A percentile compares a stretch with the other conserved stretches of the same genome.
Evolutionary conservation across 92 coral and sea anemone species (phyloP).

Genomic region (Hydrozoanthus gracilis): DNA sequence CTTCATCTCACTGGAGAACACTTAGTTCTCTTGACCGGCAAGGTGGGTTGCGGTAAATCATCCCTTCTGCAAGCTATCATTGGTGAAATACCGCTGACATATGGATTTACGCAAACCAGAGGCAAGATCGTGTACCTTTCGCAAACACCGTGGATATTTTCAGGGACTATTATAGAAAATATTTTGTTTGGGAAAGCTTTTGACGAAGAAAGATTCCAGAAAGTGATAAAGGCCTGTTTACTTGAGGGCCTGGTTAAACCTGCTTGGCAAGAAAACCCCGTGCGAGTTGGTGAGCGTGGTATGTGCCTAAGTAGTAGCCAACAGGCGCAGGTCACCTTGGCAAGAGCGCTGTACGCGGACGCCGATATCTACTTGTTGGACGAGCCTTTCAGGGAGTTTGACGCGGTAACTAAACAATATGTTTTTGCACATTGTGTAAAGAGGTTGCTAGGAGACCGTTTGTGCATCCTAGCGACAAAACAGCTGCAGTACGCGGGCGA

Average conservation of each 20-base stretch:
- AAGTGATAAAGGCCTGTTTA: constrained; percentile 17
- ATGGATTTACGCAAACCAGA: not conserved
- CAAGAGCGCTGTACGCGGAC: constrained; percentile 29
- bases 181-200: constrained; percentile 33
- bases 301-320: constrained; percentile 26
- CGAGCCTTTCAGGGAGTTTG: constrained; percentile 32
- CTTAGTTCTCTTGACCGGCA: constrained; percentile 19
- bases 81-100: constrained; percentile 9
- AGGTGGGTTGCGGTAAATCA: constrained; percentile 28
- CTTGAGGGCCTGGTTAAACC: constrained; percentile 5
- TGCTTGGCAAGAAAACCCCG: not conserved
- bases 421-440: constrained; percentile 21
- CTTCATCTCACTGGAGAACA: constrained; percentile 39
- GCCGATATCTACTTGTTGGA: constrained; percentile 43
- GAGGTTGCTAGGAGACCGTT: constrained; percentile 24
- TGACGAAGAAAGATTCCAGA: constrained; percentile 16
- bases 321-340: constrained; percentile 20
- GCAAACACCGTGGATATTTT: constrained; percentile 42
- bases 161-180: constrained; percentile 37
- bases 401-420: not conserved
- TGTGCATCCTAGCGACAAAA: constrained; percentile 20
- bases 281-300: constrained; percentile 38
- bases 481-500: not conserved
- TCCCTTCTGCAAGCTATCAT: constrained; percentile 27
- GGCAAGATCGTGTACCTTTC: constrained; percentile 8